Evolutionary conservation across 2,888 invertebrate species (phyloP).

Genomic region (Theretra japonica): DNA sequence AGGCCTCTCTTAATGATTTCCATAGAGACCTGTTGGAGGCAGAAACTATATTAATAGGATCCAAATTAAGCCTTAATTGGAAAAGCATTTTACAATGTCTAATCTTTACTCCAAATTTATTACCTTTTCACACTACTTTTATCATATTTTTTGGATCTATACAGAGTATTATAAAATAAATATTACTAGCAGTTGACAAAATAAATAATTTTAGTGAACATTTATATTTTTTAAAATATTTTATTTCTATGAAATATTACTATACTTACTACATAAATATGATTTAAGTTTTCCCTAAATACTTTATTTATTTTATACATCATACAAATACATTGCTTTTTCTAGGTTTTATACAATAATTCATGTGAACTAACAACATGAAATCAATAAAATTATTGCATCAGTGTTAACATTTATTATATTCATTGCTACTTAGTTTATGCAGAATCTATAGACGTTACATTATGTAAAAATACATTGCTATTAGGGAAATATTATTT

Average conservation of each 20-base stretch:
- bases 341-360: background rate
- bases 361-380: background rate
- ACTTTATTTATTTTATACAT: slow-evolving; percentile 6
- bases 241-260: slow-evolving; percentile 3
- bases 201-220: background rate
- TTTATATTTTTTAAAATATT: background rate
- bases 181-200: background rate
- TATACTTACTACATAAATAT: slow-evolving; percentile 17
- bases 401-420: background rate
- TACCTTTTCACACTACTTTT: too few relatives aligned
- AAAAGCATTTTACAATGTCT: too few relatives aligned
- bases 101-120: too few relatives aligned
- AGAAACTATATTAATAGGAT: too few relatives aligned
- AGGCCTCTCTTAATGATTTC: too few relatives aligned
- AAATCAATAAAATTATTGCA: background rate
- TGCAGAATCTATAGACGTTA: background rate
- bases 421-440: background rate
- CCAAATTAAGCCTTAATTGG: too few relatives aligned
- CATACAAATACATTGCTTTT: slow-evolving; percentile 8
- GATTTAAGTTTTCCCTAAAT: background rate
- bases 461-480: background rate
- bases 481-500: background rate
- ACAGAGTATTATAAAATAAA: too few relatives aligned
- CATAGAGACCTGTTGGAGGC: too few relatives aligned
- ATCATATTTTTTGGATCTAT: too few relatives aligned